Evolutionary conservation across 2,888 invertebrate genomes (phyloP).

Genomic region (Drosophila acutilabella): DNA sequence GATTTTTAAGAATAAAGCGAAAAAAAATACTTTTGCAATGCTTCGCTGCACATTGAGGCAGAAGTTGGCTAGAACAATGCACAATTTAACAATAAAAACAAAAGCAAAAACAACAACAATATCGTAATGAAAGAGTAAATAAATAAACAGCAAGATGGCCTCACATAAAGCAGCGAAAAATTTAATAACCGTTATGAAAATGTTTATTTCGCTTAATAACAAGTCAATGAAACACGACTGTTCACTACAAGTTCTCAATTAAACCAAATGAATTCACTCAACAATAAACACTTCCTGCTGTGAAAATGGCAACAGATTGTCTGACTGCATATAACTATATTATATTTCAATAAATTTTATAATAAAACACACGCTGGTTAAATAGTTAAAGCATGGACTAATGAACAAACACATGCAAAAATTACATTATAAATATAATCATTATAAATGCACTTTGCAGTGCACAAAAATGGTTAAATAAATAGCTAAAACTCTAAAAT

Average conservation of each 20-base stretch:
- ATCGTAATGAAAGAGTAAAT: conserved; percentile 7
- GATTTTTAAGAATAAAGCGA: neutral
- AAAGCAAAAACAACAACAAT: conserved; percentile 7
- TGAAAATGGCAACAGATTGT: conserved; percentile 32
- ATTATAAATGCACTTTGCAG: conserved; percentile 1
- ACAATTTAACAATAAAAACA: conserved; percentile 15
- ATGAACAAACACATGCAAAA: neutral
- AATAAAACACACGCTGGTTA: neutral
- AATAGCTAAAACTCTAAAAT: too few species aligned
- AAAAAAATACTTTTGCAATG: conserved; percentile 28
- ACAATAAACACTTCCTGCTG: conserved; percentile 2
- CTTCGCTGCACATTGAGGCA: conserved; percentile 54
- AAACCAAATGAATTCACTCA: conserved; percentile 2
- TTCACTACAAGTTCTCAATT: neutral
- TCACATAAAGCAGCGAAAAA: conserved; percentile 11
- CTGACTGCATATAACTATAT: conserved; percentile 4
- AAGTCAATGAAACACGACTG: neutral
- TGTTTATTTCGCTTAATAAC: conserved; percentile 11
- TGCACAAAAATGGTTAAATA: neutral
- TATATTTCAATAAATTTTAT: neutral
- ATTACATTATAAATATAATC: neutral
- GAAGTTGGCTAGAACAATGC: conserved; percentile 48
- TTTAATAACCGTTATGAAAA: conserved; percentile 33
- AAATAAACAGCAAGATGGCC: conserved; percentile 25
- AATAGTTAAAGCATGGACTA: neutral